A percentile compares a stretch with the other conserved stretches of the same genome.
Conservation (phyloP, 2,888 invertebrate species). For the Galeopsomyia nigrocyanea region DNA sequence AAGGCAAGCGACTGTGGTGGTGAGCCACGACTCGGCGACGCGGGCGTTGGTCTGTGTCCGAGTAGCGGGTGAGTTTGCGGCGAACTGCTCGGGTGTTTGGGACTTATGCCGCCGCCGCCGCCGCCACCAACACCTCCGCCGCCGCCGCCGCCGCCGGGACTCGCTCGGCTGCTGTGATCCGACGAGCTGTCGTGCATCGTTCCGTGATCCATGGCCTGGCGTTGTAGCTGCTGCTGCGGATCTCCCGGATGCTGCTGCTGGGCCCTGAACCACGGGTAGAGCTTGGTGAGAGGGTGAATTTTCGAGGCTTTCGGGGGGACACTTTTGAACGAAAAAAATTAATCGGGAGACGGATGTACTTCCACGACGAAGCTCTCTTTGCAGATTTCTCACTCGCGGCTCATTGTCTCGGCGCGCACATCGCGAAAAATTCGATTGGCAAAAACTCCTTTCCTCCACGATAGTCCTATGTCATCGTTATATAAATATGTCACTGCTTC, state of each 20-base stretch:
- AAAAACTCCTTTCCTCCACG: too few relatives aligned
- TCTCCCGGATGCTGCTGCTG: constrained; percentile 42
- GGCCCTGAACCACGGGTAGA: constrained; percentile 48
- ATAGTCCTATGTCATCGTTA: too few relatives aligned
- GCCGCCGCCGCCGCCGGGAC: constrained; percentile 61
- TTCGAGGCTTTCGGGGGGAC: constrained; percentile 49
- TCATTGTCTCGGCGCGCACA: not conserved
- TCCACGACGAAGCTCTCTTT: not conserved
- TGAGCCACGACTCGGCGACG: constrained; percentile 70
- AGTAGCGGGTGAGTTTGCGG: constrained; percentile 54
- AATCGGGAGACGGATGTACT: not conserved
- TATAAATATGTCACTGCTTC: too few relatives aligned
- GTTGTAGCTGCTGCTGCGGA: constrained; percentile 30
- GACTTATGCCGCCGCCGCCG: constrained; percentile 64
- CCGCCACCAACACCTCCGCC: too few relatives aligned
- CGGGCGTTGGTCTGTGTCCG: constrained; percentile 67
- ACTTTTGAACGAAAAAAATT: not conserved
- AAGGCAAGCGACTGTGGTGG: constrained; percentile 72
- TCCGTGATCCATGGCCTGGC: constrained; percentile 53
- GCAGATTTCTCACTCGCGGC: too few relatives aligned
- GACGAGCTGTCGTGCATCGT: constrained; percentile 69
- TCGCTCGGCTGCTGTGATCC: constrained; percentile 68
- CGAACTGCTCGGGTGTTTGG: constrained; percentile 64
- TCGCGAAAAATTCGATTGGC: too few relatives aligned
- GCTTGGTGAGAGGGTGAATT: constrained; percentile 47